Evolutionary conservation across 2,888 invertebrate species (phyloP), one percentile per base, ranked within the genome.

Genomic region (Drosophila meridiana): DNA sequence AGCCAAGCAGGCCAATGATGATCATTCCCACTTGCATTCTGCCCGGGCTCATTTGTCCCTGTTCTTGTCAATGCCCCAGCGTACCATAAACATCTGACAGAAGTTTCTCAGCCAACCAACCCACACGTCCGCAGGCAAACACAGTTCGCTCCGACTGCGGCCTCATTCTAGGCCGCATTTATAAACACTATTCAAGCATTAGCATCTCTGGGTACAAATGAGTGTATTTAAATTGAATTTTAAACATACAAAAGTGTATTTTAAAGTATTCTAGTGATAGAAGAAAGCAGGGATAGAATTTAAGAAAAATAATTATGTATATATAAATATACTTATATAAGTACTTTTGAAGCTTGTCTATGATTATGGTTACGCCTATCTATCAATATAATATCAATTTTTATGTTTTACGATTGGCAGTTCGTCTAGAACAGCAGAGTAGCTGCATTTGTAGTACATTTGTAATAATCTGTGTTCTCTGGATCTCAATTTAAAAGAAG

Each of bases 21-120:
- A 70, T 70, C 65, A 72, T 74, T 80, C 61, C 76, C 77, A 70
- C 65, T 80, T 83, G 83, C 77, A 83, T 62, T 63, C 42, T 11
- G 52, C 65, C 69, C 50, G 30, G 57, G 66, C 65, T 72, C 72
- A 72, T 70, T 75, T 68, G 79, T 28, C 76, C 78, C 70, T 52
- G 20, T 9, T 52, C 32, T 73, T 66, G 57, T 58, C 65, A 68
- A 75, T 77, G 63, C 85, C 87, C 85, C 73, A 76, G 89, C 80
- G 85, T 55, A 57, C 73, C 77, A 84, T 85, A 82, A 85, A 89
- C 72, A 68, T 4, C 52, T 13, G 0, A 4, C 58, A 26, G 40
- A 63, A 45, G 47, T 62, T 42, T 63, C 52, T 58, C 34, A 32
- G 20, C 20, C 34, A 50, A 50, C 20, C 34, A 50, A 50, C 67